Evolutionary conservation across 2,113 vertebrate species (phyloP).

Genomic region (Grammomys dolichurus): DNA sequence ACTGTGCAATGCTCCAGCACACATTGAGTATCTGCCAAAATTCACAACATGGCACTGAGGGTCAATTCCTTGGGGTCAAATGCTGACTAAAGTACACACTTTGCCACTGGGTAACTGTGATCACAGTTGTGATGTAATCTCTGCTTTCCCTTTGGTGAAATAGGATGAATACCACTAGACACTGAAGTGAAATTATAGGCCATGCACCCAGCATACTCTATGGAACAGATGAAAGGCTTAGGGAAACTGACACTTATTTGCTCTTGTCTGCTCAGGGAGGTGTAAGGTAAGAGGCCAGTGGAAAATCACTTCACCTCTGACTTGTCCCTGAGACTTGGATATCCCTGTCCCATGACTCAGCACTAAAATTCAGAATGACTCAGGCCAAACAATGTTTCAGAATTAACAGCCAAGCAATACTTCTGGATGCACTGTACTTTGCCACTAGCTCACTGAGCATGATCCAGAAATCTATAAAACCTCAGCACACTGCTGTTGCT

Average conservation of each 20-base stretch:
- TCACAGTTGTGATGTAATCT: neutral
- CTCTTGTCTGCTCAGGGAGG: no score
- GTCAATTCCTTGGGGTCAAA: neutral
- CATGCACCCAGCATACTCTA: neutral
- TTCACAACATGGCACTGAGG: rapidly evolving
- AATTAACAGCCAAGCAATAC: neutral
- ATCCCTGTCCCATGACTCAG: neutral
- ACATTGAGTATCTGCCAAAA: rapidly evolving
- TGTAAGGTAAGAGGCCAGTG: neutral
- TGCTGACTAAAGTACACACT: neutral
- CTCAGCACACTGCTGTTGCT: neutral
- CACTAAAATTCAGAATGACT: neutral
- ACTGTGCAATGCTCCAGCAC: neutral
- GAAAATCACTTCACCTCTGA: neutral
- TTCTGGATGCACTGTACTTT: neutral
- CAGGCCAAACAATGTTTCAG: neutral
- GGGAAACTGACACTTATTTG: neutral
- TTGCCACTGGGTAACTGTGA: neutral
- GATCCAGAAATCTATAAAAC: neutral
- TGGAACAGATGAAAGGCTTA: neutral
- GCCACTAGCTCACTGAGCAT: neutral
- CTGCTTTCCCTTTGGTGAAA: neutral
- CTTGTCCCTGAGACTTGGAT: neutral
- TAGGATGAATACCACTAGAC: neutral
- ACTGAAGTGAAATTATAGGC: neutral